A percentile compares a stretch with the other conserved stretches of the same genome.
phyloP scores from a whole-genome alignment of 1,140 invertebrate genomes.

The Hyles euphorbiae region DNA sequence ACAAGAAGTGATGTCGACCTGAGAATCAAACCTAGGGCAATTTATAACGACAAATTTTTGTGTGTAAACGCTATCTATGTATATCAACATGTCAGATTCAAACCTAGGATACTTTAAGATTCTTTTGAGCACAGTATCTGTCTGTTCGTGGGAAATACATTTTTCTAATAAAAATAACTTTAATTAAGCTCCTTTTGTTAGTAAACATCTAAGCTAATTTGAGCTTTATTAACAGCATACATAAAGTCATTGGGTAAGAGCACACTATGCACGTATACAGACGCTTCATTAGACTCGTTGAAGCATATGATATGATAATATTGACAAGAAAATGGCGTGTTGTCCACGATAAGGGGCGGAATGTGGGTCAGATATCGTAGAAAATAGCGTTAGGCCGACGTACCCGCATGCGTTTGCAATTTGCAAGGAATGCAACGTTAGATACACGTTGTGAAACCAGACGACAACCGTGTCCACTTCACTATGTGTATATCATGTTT shows the following conservation, averaged over 20 bases:
- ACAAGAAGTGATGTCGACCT: too few species aligned
- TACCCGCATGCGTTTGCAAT: conserved; percentile 15
- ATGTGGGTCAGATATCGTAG: conserved; percentile 43
- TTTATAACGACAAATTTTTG: too few species aligned
- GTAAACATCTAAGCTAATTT: too few species aligned
- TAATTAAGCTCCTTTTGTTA: too few species aligned
- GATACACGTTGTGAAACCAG: conserved; percentile 33
- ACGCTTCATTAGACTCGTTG: neutral
- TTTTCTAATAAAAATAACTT: too few species aligned
- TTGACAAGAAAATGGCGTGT: conserved; percentile 28
- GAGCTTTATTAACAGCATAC: neutral
- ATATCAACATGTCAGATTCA: too few species aligned
- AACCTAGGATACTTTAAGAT: too few species aligned
- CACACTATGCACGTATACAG: neutral
- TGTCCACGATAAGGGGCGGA: conserved; percentile 25
- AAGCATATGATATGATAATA: conserved; percentile 10
- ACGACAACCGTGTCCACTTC: neutral
- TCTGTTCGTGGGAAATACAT: too few species aligned
- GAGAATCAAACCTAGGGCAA: too few species aligned
- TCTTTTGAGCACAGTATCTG: too few species aligned
- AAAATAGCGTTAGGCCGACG: conserved; percentile 30
- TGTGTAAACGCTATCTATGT: too few species aligned
- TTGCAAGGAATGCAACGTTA: conserved; percentile 33
- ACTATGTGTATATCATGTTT: too few species aligned
- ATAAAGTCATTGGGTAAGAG: neutral